These are phyloP conservation scores for Stramonita haemastoma DNA, from an alignment of 2,888 invertebrate species.

Conservation along the genomic window DNA sequence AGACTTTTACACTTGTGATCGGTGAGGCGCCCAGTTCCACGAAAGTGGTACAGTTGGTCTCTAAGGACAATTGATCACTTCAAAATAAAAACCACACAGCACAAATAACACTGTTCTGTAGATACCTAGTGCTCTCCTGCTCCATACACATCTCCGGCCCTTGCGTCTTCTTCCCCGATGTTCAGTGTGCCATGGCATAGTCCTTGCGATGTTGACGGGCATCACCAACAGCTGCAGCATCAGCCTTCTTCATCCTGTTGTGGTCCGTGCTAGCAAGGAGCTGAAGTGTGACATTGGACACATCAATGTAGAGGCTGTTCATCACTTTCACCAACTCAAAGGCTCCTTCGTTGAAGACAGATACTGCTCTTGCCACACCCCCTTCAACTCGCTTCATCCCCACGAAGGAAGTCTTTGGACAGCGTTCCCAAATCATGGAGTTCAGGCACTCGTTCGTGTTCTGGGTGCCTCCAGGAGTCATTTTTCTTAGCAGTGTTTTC, in stretches of 20 bases:
- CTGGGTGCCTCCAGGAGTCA: conserved; percentile 6
- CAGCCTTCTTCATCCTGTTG: background rate
- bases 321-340: background rate
- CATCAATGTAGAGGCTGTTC: background rate
- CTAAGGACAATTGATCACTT: too few relatives aligned
- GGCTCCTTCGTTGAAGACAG: background rate
- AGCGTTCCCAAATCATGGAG: background rate
- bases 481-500: background rate
- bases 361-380: background rate
- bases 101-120: background rate
- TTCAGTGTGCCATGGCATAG: background rate
- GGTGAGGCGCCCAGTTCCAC: too few relatives aligned
- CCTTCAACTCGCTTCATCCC: background rate
- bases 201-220: background rate
- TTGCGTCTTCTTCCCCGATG: background rate
- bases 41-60: too few relatives aligned
- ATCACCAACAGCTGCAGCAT: background rate
- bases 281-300: background rate
- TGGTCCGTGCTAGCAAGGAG: background rate
- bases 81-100: too few relatives aligned
- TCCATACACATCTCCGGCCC: background rate
- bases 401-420: background rate
- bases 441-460: conserved; percentile 34
- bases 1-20: too few relatives aligned
- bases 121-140: background rate